phyloP scores from a whole-genome alignment of 2,113 vertebrate species.

The Anhinga rufa region DNA sequence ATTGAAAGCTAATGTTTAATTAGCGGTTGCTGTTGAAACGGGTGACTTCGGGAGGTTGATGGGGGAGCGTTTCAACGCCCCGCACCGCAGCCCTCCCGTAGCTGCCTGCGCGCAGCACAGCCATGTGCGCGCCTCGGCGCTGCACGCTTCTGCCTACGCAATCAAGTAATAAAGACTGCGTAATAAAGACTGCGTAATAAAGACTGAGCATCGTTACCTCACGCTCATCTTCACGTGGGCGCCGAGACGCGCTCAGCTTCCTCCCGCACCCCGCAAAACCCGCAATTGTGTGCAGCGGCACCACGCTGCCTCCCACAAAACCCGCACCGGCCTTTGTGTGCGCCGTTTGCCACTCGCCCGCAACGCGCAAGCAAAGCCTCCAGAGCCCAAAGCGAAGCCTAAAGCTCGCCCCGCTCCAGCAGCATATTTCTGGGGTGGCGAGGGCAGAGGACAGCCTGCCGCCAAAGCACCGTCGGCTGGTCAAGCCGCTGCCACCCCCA shows the following conservation, averaged over 20 bases:
- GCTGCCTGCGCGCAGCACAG: neutral
- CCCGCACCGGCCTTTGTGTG: accelerated
- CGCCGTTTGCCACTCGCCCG: accelerated
- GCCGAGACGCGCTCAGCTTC: neutral
- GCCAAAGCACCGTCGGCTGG: no score
- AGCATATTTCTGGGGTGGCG: accelerated
- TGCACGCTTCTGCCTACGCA: neutral
- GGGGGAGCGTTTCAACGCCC: neutral
- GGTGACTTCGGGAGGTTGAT: neutral
- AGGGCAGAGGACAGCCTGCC: neutral
- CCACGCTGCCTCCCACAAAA: neutral
- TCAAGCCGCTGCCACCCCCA: neutral
- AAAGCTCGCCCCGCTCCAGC: neutral
- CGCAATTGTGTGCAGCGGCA: neutral
- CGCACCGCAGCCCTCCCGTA: neutral
- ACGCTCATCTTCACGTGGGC: neutral
- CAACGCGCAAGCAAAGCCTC: neutral
- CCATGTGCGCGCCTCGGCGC: neutral
- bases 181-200: neutral
- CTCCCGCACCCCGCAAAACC: no score
- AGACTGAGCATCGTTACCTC: neutral
- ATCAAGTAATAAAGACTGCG: neutral
- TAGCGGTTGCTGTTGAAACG: neutral
- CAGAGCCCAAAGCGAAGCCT: neutral
- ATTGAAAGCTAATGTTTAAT: neutral